Evolutionary conservation across 1,140 invertebrate genomes (phyloP).

Genomic region (Drosophila auraria): DNA sequence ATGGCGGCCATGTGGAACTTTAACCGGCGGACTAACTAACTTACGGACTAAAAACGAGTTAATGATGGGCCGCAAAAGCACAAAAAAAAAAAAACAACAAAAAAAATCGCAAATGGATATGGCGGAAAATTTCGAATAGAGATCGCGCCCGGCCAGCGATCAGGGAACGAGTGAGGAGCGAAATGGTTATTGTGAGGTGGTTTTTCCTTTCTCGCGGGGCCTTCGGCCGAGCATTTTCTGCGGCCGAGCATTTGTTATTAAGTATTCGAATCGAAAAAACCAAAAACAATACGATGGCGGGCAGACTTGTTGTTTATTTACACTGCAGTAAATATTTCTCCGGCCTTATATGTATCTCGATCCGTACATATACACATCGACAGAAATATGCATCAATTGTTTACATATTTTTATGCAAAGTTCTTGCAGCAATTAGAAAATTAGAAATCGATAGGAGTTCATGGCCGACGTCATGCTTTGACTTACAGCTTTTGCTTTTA

Average conservation of each 20-base stretch:
- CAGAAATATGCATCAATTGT: conserved; percentile 32
- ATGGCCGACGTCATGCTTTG: too few relatives aligned
- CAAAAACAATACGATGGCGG: conserved; percentile 36
- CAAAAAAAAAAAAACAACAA: too few relatives aligned
- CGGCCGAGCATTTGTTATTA: conserved; percentile 59
- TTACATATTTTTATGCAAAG: conserved; percentile 31
- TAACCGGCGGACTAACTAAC: neutral
- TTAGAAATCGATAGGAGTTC: neutral
- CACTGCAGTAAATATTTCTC: conserved; percentile 48
- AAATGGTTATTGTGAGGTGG: conserved; percentile 33
- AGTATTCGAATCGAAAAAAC: conserved; percentile 50
- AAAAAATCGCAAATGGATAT: conserved; percentile 8
- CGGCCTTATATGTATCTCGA: conserved; percentile 10
- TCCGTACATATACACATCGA: conserved; percentile 5
- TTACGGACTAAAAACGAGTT: neutral
- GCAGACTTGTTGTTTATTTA: conserved; percentile 40
- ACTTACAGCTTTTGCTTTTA: too few relatives aligned
- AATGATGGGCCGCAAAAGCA: too few relatives aligned
- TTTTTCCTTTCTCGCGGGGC: conserved; percentile 20
- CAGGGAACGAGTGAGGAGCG: conserved; percentile 53
- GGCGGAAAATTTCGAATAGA: conserved; percentile 27
- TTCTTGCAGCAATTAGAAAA: neutral
- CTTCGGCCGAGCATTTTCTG: conserved; percentile 43
- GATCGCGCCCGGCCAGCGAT: conserved; percentile 41
- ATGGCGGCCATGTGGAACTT: conserved; percentile 2